Percentiles rank a stretch among this genome's conserved stretches.
Conservation (phyloP, 2,113 vertebrate genomes). For the Sterna hirundo region DNA sequence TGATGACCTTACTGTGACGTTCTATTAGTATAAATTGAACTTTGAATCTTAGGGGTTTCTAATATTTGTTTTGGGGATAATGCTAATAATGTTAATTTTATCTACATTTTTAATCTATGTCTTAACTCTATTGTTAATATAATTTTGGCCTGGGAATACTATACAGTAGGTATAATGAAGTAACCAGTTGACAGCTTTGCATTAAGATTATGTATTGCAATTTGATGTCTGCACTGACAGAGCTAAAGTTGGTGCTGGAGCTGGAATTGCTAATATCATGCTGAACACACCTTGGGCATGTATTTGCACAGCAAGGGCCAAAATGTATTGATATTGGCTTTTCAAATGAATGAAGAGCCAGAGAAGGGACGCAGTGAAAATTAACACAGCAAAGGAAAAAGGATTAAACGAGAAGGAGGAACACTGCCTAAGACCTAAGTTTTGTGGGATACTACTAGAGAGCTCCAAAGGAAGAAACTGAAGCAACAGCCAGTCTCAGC, state of each 20-base stretch:
- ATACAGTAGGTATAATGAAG: background rate
- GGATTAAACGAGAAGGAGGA: background rate
- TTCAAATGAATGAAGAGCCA: background rate
- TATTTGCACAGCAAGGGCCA: slow-evolving; percentile 9
- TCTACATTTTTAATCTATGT: background rate
- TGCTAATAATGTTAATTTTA: background rate
- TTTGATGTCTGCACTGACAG: background rate
- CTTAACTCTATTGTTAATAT: background rate
- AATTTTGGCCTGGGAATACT: background rate
- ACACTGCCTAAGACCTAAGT: background rate
- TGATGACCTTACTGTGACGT: background rate
- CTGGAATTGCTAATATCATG: background rate
- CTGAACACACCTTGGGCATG: background rate
- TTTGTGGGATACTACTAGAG: background rate
- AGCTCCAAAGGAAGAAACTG: background rate
- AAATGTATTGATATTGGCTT: background rate
- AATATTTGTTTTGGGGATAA: background rate
- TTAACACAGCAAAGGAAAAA: background rate
- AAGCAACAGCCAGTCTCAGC: background rate
- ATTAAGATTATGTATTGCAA: background rate
- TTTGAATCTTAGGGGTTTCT: background rate
- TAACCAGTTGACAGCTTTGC: background rate
- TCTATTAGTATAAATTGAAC: background rate
- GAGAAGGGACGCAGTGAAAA: background rate
- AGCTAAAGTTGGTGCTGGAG: background rate